Evolutionary conservation across 2,888 invertebrate species (phyloP), one percentile per base, ranked within the genome.

Genomic region (Pristionchus arcanus): DNA sequence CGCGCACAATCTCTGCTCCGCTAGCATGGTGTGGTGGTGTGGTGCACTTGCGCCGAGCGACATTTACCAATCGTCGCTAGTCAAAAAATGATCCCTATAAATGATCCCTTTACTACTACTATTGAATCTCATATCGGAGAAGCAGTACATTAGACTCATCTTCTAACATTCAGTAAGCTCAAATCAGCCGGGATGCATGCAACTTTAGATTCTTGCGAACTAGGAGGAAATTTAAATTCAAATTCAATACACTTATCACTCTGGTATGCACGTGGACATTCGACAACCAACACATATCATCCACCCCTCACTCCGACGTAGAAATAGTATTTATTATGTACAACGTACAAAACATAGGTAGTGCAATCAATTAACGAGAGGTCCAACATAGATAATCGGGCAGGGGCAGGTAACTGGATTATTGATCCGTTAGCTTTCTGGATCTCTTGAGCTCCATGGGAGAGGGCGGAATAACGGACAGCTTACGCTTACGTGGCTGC

Each of bases 401-500:
- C 11, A 25, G 81, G 28, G 28, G 42, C 15, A 34, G 83, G 9
- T 28, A 15, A 55, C 42, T n/a, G 83, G 83, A 49, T 55, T 49
- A 83, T 83, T 25, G 83, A 49, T 71, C 68, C 25, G 19, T 49
- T 66, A 90, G 68, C 90, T 90, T 84, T 74, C 91, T 85, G 5
- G 49, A 34, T 28, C 90, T 55, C 66, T 92, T 92, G 42, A 89
- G 74, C 66, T 90, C 91, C 68, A 63, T 81, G 11, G 90, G 81
- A 1, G 90, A 90, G 21, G 91, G 89, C 19, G 91, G 88, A 7
- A 90, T 77, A 4, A 90, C 85, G 16, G 89, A 74, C 13, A 87
- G 11, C 90, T 91, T 92, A 16, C 91, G 84, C 87, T 92, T 91
- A 7, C 92, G 90, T 0, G 90, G 34, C 91, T 91, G 91, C 4